A percentile compares a stretch with the other conserved stretches of the same genome.
phyloP scores from a whole-genome alignment of 2,888 invertebrate species.

The Stenodera caucasica region DNA sequence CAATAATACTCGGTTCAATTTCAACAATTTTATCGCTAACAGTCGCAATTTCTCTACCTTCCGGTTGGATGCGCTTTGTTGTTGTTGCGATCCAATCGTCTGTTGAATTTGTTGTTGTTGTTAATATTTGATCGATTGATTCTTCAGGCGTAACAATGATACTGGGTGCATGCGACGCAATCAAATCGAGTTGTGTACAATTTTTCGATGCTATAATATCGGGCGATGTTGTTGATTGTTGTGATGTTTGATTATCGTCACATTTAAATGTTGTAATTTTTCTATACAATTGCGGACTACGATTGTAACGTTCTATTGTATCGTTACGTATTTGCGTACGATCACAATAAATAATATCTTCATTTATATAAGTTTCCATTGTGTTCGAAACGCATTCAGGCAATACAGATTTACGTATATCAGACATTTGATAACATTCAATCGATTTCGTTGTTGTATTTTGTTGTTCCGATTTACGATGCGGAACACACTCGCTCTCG shows the following conservation, averaged over 20 bases:
- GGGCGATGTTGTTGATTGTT: slow-evolving; percentile 39
- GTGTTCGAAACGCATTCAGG: slow-evolving; percentile 42
- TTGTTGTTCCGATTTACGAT: slow-evolving; percentile 35
- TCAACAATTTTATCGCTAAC: slow-evolving; percentile 32
- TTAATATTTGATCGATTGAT: slow-evolving; percentile 28
- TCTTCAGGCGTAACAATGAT: slow-evolving; percentile 42
- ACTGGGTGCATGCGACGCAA: slow-evolving; percentile 46
- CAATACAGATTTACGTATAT: slow-evolving; percentile 33
- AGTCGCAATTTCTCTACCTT: slow-evolving; percentile 40
- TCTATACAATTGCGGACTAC: slow-evolving; percentile 52
- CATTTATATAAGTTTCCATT: slow-evolving; percentile 48
- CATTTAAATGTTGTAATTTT: slow-evolving; percentile 27
- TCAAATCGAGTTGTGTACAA: slow-evolving; percentile 61
- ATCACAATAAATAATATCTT: slow-evolving; percentile 41
- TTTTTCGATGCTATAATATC: slow-evolving; percentile 59
- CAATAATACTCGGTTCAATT: slow-evolving; percentile 41
- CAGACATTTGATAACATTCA: slow-evolving; percentile 31
- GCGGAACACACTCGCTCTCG: slow-evolving; percentile 63
- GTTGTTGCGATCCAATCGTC: slow-evolving; percentile 4
- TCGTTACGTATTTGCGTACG: slow-evolving; percentile 38
- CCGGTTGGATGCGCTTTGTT: slow-evolving; percentile 47
- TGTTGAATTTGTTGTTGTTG: slow-evolving; percentile 21
- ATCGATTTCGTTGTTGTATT: slow-evolving; percentile 21
- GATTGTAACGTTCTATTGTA: slow-evolving; percentile 57
- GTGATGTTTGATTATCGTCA: background rate